Base-by-base conservation (phyloP, 2,797 vertebrate genomes). In the Spondyliosoma cantharus region DNA sequence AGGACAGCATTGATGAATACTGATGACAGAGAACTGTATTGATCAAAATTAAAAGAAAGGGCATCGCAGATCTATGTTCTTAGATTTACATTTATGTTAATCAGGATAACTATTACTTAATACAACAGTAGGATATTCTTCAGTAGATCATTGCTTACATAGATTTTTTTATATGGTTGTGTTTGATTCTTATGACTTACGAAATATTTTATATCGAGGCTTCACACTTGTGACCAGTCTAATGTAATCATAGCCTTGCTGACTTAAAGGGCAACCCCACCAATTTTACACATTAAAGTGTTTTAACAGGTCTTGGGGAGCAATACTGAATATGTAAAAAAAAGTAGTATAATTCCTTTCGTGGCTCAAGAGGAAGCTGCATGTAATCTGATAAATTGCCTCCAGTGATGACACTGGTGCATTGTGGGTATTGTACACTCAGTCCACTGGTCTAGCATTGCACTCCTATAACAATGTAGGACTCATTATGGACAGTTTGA, bases 1-100 rank as follows among this genome's bases (percentile, higher is more conserved):
- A 94, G 43, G 96, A 82, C 61, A 66, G 6, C 37, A 32, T 20
- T 68, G 17, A 65, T 57, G 27, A 50, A 64, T 48, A 61, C 60
- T 66, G 1, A 60, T 29, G 45, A 42, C 16, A 32, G 15, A 57
- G 46, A n/a, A 13, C 9, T 48, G 15, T 53, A 65, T 37, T 74
- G 29, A 76, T 79, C 8, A 52, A 50, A 64, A 46, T 52, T 12
- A 49, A 49, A 74, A 45, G 46, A 37, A 37, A 49, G 11, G 9
- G 24, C 11, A 0, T 62, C 8, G 43, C 37, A 71, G 29, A 48
- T 54, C 4, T 66, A 7, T 62, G 22, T 27, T 43, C 14, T 22
- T 20, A 15, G 57, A 45, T 73, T 3, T 32, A 49, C 2, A 12
- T 48, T 49, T 5, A 64, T 67, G 20, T 71, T 65, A 43, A n/a